Percentiles rank a stretch among this genome's conserved stretches.
These are phyloP conservation scores for Sitophilus oryzae DNA, from an alignment of 1,140 invertebrate genomes.

Conservation along the genomic window DNA sequence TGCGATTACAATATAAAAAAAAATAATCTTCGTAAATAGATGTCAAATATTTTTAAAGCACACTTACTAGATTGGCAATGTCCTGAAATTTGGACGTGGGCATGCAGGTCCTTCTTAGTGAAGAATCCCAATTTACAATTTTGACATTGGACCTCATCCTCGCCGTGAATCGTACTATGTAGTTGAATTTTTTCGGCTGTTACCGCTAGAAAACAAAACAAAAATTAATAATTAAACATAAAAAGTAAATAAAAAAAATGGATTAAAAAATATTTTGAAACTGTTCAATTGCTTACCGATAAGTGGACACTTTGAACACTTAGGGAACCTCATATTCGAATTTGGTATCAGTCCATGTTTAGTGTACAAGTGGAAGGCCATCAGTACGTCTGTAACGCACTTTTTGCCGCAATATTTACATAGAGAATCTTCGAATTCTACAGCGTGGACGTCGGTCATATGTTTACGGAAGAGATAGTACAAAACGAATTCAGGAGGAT, in stretches of 20 bases:
- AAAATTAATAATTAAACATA: neutral
- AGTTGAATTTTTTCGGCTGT: slow-evolving; percentile 59
- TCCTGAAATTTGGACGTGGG: slow-evolving; percentile 52
- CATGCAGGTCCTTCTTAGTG: slow-evolving; percentile 46
- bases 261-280: too few relatives aligned
- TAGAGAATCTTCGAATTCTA: slow-evolving; percentile 70
- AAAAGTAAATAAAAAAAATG: too few relatives aligned
- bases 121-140: slow-evolving; percentile 51
- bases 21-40: too few relatives aligned
- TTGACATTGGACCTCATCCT: slow-evolving; percentile 45
- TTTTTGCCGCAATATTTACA: slow-evolving; percentile 81
- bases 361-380: slow-evolving; percentile 74
- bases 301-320: slow-evolving; percentile 70
- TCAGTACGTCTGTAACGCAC: slow-evolving; percentile 65
- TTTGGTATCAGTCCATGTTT: slow-evolving; percentile 73
- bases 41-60: neutral
- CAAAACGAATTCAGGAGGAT: slow-evolving; percentile 63
- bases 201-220: slow-evolving; percentile 38
- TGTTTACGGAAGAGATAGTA: slow-evolving; percentile 75
- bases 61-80: slow-evolving; percentile 46
- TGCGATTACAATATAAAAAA: too few relatives aligned
- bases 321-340: slow-evolving; percentile 62
- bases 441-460: slow-evolving; percentile 72
- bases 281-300: slow-evolving; percentile 45
- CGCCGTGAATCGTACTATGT: slow-evolving; percentile 56